These are phyloP conservation scores for Leucoma salicis DNA, from an alignment of 2,888 invertebrate genomes.

Conservation along the genomic window DNA sequence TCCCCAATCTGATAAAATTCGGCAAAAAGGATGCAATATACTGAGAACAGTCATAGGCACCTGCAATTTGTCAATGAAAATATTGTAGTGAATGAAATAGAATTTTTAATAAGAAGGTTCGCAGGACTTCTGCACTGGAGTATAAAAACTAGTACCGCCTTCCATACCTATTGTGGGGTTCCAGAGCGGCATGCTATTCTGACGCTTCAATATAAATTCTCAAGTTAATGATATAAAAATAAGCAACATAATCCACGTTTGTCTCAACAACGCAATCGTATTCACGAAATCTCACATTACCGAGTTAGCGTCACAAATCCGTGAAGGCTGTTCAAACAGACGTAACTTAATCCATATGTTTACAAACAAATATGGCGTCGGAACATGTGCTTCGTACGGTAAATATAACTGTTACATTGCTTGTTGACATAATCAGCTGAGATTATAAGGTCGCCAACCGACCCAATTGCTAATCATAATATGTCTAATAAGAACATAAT, in stretches of 20 bases:
- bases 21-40: too few species aligned
- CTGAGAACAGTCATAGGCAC: too few species aligned
- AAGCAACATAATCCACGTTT: not conserved
- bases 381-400: slow-evolving; percentile 10
- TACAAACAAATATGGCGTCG: slow-evolving; percentile 12
- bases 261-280: not conserved
- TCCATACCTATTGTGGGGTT: too few species aligned
- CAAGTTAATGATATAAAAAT: too few species aligned
- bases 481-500: slow-evolving; percentile 11
- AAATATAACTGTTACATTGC: slow-evolving; percentile 8
- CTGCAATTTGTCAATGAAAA: too few species aligned
- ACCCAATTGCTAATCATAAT: slow-evolving; percentile 32
- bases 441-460: slow-evolving; percentile 47
- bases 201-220: too few species aligned
- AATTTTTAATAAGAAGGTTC: too few species aligned
- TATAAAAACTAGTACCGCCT: too few species aligned
- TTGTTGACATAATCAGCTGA: slow-evolving; percentile 46
- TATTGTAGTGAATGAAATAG: too few species aligned
- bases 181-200: too few species aligned
- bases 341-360: slow-evolving; percentile 9
- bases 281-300: not conserved
- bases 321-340: slow-evolving; percentile 2
- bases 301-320: not conserved
- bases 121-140: too few species aligned
- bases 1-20: too few species aligned